Evolutionary conservation across 2,888 invertebrate species (phyloP).

Genomic region (Parnassius smintheus): DNA sequence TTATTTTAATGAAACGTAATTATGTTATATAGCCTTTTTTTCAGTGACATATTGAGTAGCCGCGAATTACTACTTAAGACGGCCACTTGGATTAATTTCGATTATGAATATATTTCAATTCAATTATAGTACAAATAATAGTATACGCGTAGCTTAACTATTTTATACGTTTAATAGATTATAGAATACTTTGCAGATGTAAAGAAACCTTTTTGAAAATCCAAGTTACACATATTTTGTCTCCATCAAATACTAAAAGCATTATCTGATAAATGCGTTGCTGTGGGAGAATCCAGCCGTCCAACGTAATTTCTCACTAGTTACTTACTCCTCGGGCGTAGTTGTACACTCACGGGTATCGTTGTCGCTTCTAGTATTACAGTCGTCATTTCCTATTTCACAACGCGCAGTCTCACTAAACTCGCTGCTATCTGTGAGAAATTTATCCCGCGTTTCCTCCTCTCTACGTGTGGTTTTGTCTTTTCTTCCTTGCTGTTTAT

Average conservation of each 20-base stretch:
- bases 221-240: no score
- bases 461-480: conserved; percentile 26
- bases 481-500: conserved; percentile 22
- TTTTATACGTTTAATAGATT: no score
- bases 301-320: neutral
- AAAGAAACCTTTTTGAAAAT: no score
- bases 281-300: conserved; percentile 16
- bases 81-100: no score
- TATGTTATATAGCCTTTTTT: no score
- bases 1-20: no score
- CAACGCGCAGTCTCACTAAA: conserved; percentile 35
- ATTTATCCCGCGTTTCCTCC: conserved; percentile 33
- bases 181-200: no score
- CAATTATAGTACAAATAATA: no score
- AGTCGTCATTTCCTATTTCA: conserved; percentile 66
- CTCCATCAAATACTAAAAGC: conserved; percentile 8
- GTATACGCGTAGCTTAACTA: no score
- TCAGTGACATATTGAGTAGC: no score
- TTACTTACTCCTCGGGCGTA: conserved; percentile 9
- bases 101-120: no score
- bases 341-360: conserved; percentile 62
- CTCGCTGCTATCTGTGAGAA: conserved; percentile 30
- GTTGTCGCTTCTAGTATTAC: conserved; percentile 66
- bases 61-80: no score
- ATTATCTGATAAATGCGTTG: conserved; percentile 9